A percentile compares a stretch with the other conserved stretches of the same genome.
Conservation (phyloP, 2,797 vertebrate genomes). For the Coccyzus lansbergi region DNA sequence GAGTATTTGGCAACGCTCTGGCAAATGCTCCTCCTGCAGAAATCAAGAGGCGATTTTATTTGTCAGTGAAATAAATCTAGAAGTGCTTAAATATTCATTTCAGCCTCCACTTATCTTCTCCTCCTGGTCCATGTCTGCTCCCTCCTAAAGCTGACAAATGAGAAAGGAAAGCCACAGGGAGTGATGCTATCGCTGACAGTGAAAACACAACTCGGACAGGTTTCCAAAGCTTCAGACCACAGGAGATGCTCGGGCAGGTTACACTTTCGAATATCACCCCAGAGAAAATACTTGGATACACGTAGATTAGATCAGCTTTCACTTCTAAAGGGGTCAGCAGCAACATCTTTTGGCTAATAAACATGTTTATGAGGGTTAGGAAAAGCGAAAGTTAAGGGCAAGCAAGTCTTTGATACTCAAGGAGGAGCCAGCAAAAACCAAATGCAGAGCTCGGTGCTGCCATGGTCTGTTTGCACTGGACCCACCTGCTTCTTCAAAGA, state of each 20-base stretch:
- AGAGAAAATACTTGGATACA: background rate
- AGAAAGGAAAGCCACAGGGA: background rate
- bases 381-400: background rate
- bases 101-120: background rate
- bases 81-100: background rate
- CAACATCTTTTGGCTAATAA: background rate
- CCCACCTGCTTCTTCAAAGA: conserved; percentile 11
- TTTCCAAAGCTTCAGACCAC: background rate
- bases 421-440: background rate
- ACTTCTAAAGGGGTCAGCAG: background rate
- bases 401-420: background rate
- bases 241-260: background rate
- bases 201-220: background rate
- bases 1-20: background rate
- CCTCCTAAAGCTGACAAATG: background rate
- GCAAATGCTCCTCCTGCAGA: conserved; percentile 15
- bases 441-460: background rate
- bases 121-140: background rate
- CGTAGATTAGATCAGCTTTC: background rate
- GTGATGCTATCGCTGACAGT: background rate
- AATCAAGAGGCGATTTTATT: conserved; percentile 21
- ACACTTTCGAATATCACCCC: background rate
- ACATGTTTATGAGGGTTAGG: background rate
- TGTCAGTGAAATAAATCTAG: conserved; percentile 7
- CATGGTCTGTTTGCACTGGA: background rate